Evolutionary conservation across 2,888 invertebrate genomes (phyloP), one percentile per base, ranked within the genome.

Genomic region (Eulithis testata): DNA sequence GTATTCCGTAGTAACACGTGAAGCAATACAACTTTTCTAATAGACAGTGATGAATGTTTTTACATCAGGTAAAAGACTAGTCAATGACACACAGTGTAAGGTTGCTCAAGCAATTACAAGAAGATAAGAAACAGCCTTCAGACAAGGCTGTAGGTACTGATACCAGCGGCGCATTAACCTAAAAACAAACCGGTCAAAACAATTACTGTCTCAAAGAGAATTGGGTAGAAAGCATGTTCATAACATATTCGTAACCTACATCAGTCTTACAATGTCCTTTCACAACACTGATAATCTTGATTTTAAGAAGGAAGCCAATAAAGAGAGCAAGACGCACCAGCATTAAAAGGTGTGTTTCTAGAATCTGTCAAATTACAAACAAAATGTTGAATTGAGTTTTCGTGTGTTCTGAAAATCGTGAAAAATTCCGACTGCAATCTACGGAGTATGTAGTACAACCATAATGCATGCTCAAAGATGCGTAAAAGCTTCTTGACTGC

Each of bases 121-220:
- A 69, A 65, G 78, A 81, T 81, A 77, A 75, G 72, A 65, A 59
- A 68, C 73, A 60, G 64, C 82, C 80, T 83, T 81, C 77, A 65
- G 14, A 59, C 82, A 81, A 82, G 83, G 82, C 73, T 80, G 76
- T 21, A 21, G 21, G 21, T 67, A 49, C 76, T 68, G 77, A 79
- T 79, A 81, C 74, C 71, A 76, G 65, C 69, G 63, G 59, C 66
- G 70, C 64, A 79, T 82, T 83, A 81, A 82, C 81, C 83, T 74
- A 78, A 76, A 79, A 69, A 65, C 66, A 73, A 78, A 79, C 76
- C 76, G 70, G 77, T 76, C 71, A 76, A 76, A 73, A 66, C 60
- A 66, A 63, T 66, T 66, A 62, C 52, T 70, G 65, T 49, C 64
- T 37, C 21, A 55, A 57, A 63, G 45, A 61, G 53, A 59, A 58